Evolutionary conservation across 2,797 vertebrate species (phyloP).

Genomic region (Natrix natrix): DNA sequence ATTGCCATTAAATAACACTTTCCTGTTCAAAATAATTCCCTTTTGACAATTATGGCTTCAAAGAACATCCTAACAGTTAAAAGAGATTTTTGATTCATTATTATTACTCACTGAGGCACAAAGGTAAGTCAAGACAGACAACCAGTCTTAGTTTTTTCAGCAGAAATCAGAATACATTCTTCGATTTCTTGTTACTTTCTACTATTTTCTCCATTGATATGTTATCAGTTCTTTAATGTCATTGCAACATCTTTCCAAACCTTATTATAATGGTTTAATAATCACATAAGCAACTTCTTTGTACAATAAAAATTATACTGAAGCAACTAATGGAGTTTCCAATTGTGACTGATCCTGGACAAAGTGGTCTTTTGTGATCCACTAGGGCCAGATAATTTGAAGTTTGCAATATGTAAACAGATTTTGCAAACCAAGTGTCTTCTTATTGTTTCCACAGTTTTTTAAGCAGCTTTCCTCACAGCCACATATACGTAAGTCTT

Average conservation of each 20-base stretch:
- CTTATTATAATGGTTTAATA: neutral
- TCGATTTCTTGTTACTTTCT: neutral
- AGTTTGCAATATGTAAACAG: neutral
- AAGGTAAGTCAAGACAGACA: neutral
- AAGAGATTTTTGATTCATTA: neutral
- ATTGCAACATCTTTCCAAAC: neutral
- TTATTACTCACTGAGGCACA: neutral
- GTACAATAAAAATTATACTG: neutral
- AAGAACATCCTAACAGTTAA: neutral
- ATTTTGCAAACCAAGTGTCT: neutral
- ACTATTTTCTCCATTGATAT: neutral
- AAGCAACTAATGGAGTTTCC: neutral
- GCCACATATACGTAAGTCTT: neutral
- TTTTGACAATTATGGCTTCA: neutral
- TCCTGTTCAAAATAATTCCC: fast-evolving
- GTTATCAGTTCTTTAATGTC: neutral
- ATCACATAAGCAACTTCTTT: neutral
- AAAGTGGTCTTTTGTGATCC: neutral
- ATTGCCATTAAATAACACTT: neutral
- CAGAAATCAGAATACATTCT: neutral
- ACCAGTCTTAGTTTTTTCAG: neutral
- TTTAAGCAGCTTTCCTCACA: neutral
- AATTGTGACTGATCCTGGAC: neutral
- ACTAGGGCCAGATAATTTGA: neutral
- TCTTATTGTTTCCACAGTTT: neutral